Base-by-base conservation (phyloP, 2,888 invertebrate species). In the Chymomyza procnemis region DNA sequence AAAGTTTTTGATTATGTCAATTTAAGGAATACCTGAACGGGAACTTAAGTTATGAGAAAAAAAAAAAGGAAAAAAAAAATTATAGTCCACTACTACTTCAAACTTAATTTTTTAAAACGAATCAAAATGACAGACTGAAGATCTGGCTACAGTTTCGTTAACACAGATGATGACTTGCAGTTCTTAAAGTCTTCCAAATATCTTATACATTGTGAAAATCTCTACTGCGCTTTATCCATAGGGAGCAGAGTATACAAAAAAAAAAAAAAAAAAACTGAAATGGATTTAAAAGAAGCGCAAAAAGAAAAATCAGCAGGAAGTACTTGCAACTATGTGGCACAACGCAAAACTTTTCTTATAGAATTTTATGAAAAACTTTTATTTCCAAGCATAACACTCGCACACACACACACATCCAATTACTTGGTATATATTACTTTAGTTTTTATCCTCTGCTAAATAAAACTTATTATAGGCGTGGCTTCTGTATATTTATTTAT, bases 261-360 rank as follows among this genome's bases (percentile, higher is more conserved):
- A 60, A 50, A 16, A 26, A 12, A 6, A 30, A 34, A 65, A 21
- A 21, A 16, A 6, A 16, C 6, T 12, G 48, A 2, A n/a, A 48
- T 48, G 48, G 19, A 60, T 0, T 26, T 67, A 55, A 64, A 55
- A 61, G 30, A 9, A 58, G 64, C 65, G 78, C 74, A 67, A 74
- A 69, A 78, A 74, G 76, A 73, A 78, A 74, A 72, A 74, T 76
- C 80, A 78, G 76, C 83, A 83, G 82, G 85, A 79, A 80, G 78
- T 73, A 80, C 86, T 81, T 81, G 81, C 86, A 85, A 80, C 80
- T 80, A 78, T 80, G 84, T 78, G 78, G 84, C 78, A 74, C 72
- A 79, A 85, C 83, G 85, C 76, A 81, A 81, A 81, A 81, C 86
- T 81, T 85, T 81, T 81, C 86, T 81, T 81, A 81, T 81, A 81